phyloP scores from a whole-genome alignment of 2,113 vertebrate species.

The Myocastor coypus region DNA sequence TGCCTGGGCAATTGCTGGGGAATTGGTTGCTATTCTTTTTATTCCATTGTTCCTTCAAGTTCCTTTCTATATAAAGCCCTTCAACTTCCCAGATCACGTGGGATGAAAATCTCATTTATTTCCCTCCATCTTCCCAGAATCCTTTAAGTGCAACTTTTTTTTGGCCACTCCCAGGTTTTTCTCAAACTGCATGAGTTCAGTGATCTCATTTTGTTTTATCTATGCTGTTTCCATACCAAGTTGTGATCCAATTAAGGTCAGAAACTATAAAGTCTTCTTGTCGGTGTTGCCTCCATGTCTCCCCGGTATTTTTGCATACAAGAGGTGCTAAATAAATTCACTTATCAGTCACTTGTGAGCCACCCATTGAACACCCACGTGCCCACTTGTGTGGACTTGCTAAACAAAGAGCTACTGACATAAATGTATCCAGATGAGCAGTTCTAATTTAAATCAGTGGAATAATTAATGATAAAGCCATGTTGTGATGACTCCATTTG shows the following conservation, averaged over 20 bases:
- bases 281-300: neutral
- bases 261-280: neutral
- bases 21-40: rapidly evolving
- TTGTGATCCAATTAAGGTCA: neutral
- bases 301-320: neutral
- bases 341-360: neutral
- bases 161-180: neutral
- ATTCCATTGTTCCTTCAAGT: neutral
- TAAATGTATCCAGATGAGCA: neutral
- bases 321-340: neutral
- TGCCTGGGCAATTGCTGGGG: rapidly evolving
- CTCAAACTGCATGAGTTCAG: neutral
- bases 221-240: neutral
- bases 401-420: neutral
- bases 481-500: neutral
- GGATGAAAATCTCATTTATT: neutral
- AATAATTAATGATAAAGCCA: neutral
- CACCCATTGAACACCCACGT: rapidly evolving
- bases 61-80: neutral
- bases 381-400: neutral
- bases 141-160: neutral
- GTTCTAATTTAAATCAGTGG: neutral
- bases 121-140: neutral
- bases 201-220: neutral
- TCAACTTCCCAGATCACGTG: neutral